These are phyloP conservation scores for Nylanderia fulva DNA, from an alignment of 1,140 invertebrate genomes.

Conservation along the genomic window DNA sequence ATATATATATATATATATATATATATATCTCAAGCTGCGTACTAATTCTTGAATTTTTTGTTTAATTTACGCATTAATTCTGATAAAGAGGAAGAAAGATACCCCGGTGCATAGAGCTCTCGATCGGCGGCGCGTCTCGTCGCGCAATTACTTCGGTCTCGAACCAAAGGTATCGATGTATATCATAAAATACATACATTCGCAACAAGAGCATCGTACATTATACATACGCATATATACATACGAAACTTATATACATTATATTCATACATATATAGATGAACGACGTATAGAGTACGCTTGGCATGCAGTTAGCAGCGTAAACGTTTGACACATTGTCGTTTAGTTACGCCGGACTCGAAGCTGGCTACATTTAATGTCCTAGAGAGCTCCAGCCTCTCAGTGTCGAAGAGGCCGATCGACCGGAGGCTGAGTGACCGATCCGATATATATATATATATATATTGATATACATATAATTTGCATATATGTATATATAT, in stretches of 20 bases:
- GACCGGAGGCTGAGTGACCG: constrained; percentile 53
- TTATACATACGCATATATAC: constrained; percentile 69
- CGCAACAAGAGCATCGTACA: constrained; percentile 62
- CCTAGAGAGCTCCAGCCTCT: constrained; percentile 40
- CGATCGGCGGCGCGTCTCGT: constrained; percentile 46
- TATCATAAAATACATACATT: constrained; percentile 63
- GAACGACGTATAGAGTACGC: constrained; percentile 78
- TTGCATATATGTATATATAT: constrained; percentile 29
- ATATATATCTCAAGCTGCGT: no score
- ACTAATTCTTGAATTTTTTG: constrained; percentile 1
- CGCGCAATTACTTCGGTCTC: constrained; percentile 53
- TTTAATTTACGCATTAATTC: background rate
- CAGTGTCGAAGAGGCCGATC: constrained; percentile 47
- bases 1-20: no score
- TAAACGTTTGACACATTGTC: constrained; percentile 70
- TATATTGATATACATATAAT: constrained; percentile 40
- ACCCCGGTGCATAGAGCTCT: constrained; percentile 3
- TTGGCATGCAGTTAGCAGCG: constrained; percentile 84
- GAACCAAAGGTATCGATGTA: constrained; percentile 64
- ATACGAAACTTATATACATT: constrained; percentile 59
- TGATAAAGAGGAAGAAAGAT: background rate
- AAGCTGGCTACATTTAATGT: constrained; percentile 34
- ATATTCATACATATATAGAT: constrained; percentile 67
- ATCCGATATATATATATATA: constrained; percentile 49
- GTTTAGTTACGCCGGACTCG: constrained; percentile 38